Conservation (phyloP, 2,797 vertebrate genomes). For the Sebastes umbrosus region DNA sequence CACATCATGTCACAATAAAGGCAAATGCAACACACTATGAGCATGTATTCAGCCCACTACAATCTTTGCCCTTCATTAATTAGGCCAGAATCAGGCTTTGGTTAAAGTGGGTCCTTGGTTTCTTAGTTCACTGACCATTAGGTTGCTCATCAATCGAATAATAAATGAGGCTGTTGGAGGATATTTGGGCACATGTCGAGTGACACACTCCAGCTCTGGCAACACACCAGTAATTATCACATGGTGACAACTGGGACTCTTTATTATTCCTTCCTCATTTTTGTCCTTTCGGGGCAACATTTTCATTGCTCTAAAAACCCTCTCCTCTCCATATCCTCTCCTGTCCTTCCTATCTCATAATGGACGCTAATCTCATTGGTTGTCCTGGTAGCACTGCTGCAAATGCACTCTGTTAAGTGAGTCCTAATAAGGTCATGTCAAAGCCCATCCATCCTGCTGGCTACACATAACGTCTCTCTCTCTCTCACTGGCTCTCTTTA, state of each 20-base stretch:
- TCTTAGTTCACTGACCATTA: slow-evolving; percentile 84
- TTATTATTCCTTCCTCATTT: slow-evolving; percentile 13
- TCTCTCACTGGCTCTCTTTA: slow-evolving; percentile 8
- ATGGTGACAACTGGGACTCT: not conserved
- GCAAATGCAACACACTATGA: not conserved
- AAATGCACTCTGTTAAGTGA: slow-evolving; percentile 79
- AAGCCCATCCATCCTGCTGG: slow-evolving; percentile 77
- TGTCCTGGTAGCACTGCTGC: slow-evolving; percentile 55
- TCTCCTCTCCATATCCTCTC: slow-evolving; percentile 11
- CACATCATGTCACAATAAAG: slow-evolving; percentile 6
- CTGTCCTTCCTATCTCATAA: slow-evolving; percentile 46
- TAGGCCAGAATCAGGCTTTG: slow-evolving; percentile 54
- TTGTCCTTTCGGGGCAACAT: slow-evolving; percentile 20
- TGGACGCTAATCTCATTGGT: slow-evolving; percentile 54
- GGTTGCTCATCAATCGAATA: slow-evolving; percentile 78
- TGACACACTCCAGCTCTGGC: slow-evolving; percentile 39
- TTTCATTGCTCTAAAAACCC: slow-evolving; percentile 1
- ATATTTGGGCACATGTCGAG: slow-evolving; percentile 54
- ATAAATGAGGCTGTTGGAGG: slow-evolving; percentile 74
- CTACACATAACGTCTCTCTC: slow-evolving; percentile 45
- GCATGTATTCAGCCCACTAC: not conserved
- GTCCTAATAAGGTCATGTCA: slow-evolving; percentile 86
- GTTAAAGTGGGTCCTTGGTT: slow-evolving; percentile 45
- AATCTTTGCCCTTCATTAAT: slow-evolving; percentile 60
- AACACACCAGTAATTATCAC: slow-evolving; percentile 42